These are phyloP conservation scores for silkworm (Bombyx mori) DNA, from an alignment of 1,140 invertebrate species.

Conservation along the genomic window DNA sequence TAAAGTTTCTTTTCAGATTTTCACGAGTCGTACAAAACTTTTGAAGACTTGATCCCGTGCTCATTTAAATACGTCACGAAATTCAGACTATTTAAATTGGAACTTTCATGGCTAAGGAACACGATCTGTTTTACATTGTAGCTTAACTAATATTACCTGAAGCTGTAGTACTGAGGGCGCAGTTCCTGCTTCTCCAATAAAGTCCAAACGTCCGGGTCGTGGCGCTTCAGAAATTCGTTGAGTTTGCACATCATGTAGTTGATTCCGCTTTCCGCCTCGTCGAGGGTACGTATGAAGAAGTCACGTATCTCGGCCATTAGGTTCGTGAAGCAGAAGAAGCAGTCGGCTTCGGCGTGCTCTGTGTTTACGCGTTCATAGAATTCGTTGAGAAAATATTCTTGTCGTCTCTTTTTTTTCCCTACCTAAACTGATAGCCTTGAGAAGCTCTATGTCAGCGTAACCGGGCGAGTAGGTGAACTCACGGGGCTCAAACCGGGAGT, in stretches of 20 bases:
- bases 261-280: slow-evolving; percentile 92
- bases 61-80: too few species aligned
- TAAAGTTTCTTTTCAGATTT: too few species aligned
- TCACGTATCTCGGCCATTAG: slow-evolving; percentile 97
- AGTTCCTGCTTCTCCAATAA: slow-evolving; percentile 87
- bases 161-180: slow-evolving; percentile 96
- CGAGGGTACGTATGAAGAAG: slow-evolving; percentile 96
- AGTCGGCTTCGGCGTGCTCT: slow-evolving; percentile 96
- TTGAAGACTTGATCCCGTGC: too few species aligned
- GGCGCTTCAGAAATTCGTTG: slow-evolving; percentile 80
- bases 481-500: too few species aligned
- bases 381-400: neutral
- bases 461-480: too few species aligned
- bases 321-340: slow-evolving; percentile 98
- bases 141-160: slow-evolving; percentile 73
- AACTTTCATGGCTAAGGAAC: too few species aligned
- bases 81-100: too few species aligned
- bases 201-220: slow-evolving; percentile 84
- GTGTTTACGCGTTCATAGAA: slow-evolving; percentile 8
- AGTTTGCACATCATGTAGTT: slow-evolving; percentile 88
- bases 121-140: too few species aligned
- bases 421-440: too few species aligned
- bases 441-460: too few species aligned
- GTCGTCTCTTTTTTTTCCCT: too few species aligned
- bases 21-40: too few species aligned